phyloP scores from a whole-genome alignment of 2,888 invertebrate species.

The Scaptodrosophila latifasciaeformis region DNA sequence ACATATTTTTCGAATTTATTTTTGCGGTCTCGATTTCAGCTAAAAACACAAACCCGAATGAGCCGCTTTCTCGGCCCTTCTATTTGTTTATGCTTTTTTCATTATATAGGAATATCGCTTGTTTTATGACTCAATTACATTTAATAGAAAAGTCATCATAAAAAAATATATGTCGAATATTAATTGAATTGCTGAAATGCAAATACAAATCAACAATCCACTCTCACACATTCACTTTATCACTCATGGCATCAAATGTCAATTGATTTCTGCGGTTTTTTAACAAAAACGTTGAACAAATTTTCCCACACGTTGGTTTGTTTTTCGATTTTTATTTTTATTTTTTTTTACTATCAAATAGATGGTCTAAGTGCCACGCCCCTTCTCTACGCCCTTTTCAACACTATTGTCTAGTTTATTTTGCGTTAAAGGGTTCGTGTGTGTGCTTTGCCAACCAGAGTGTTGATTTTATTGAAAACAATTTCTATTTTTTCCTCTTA shows the following conservation, averaged over 20 bases:
- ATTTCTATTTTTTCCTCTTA: too few species aligned
- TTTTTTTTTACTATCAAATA: constrained; percentile 16
- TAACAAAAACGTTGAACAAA: constrained; percentile 65
- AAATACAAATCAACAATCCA: constrained; percentile 6
- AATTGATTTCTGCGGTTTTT: constrained; percentile 72
- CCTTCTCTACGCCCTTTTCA: constrained; percentile 44
- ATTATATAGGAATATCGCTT: background rate
- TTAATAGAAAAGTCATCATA: constrained; percentile 49
- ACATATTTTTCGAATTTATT: constrained; percentile 16
- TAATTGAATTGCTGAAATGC: constrained; percentile 31
- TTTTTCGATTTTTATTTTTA: constrained; percentile 7
- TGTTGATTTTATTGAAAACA: constrained; percentile 64
- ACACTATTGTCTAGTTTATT: constrained; percentile 53
- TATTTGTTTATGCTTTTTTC: too few species aligned
- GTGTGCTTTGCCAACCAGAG: constrained; percentile 66
- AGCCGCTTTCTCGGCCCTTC: too few species aligned
- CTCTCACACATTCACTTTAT: constrained; percentile 6
- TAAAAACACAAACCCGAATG: constrained; percentile 19
- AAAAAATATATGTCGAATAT: constrained; percentile 41
- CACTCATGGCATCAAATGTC: constrained; percentile 55
- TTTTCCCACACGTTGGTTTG: too few species aligned
- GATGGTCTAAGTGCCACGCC: constrained; percentile 37
- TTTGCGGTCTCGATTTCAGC: constrained; percentile 24
- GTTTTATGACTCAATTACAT: constrained; percentile 58
- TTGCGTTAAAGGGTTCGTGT: constrained; percentile 56